Evolutionary conservation across 2,888 invertebrate genomes (phyloP), one percentile per base, ranked within the genome.

Genomic region (Cerastis leucographa): DNA sequence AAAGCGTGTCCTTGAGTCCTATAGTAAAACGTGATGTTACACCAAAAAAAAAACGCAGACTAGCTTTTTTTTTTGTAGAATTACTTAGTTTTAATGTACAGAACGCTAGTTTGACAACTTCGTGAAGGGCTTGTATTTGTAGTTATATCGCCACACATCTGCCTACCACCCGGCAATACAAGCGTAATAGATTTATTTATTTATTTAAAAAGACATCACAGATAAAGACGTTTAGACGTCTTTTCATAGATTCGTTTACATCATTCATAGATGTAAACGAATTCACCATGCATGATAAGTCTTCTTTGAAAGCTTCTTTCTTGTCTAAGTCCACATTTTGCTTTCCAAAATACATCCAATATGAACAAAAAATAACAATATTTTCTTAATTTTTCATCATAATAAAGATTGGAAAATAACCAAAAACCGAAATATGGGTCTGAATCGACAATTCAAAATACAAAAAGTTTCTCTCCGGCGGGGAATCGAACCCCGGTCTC

Each of bases 371-470:
- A 35, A 2, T 35, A 35, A 40, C 11, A 6, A 1, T 14, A 12
- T 44, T 1, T 25, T 9, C 25, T 25, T 40, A 11, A 12, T 22
- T 46, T 22, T 12, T 40, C 6, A 42, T 29, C 25, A 25, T 25
- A 25, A 25, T 49, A 6, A 62, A n/a, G 19, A 9, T 62, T 29
- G 1, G 6, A 29, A 76, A 25, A 64, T 42, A 59, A 40, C 4
- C 4, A 70, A 14, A 22, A 25, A 1, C 8, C 4, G 8, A 44
- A 76, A 9, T 25, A 62, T 69, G 51, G 1, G 0, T 3, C 0
- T 1, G 7, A 96, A 96, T 95, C 95, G 95, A 95, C 95, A 95
- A 29, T 11, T 2, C 46, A 72, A 76, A 74, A 56, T 35, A n/a
- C 80, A 88, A 85, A 85, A 85, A 85, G 80, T 68, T 42, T 82